Base-by-base conservation (phyloP, 1,140 invertebrate genomes). In the Pogonognathellus flavescens region DNA sequence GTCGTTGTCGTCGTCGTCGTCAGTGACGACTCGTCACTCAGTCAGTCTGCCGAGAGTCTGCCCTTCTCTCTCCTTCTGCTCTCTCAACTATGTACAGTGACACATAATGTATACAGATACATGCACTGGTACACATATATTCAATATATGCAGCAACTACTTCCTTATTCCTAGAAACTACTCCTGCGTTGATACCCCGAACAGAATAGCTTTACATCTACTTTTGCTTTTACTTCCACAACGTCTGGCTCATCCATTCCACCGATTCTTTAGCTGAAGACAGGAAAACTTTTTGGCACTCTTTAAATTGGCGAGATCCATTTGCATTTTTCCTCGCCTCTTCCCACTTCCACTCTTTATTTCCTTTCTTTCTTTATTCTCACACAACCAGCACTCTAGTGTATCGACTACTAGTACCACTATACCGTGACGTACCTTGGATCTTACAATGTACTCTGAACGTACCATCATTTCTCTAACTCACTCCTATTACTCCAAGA, bases 241-340 rank as follows among this genome's bases (percentile, higher is more conserved):
- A 76, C 31, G 70, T 76, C 70, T 76, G 70, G 14, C 70, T 31
- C 70, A 50, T 76, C 70, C 70, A 76, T 76, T 76, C 70, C 70
- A 76, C 41, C 41, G 14, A 76, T 76, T 76, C 70, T 76, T 76
- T 76, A 18, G 70, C 11, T 76, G 80, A 82, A 60, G 80, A 53
- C 22, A 76, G 53, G 31, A 53, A 86, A 88, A 88, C 50, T 84
- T 88, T 88, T 88, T 88, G 87, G 87, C 87, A 86, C 87, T 88
- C 84, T 85, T 85, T 88, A 88, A 88, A 88, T 88, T 88, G 87
- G 85, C 84, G 66, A 82, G 85, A 88, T 88, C 85, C 87, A 88
- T 88, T 88, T 88, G 87, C 87, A 88, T 88, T 88, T 88, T 86
- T 87, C 62, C 70, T 86, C 70, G 25, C 60, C 82, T 52, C 81